Percentiles rank a stretch among this genome's conserved stretches.
Conservation (phyloP, 2,888 invertebrate genomes). For the Patella caerulea region DNA sequence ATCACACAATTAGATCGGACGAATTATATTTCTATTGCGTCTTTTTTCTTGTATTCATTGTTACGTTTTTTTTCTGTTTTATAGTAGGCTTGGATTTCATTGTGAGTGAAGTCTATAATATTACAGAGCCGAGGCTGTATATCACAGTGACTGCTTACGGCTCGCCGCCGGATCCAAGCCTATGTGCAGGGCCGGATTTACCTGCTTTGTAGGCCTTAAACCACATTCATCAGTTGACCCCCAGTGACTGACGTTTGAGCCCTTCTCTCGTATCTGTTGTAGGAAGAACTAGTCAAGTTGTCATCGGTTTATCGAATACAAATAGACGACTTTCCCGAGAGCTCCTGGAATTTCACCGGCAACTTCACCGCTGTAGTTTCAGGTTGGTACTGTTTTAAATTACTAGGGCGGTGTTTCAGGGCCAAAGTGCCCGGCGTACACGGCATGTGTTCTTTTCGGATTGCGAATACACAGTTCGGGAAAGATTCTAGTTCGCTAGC, state of each 20-base stretch:
- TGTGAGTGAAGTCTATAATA: too few species aligned
- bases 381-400: not conserved
- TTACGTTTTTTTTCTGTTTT: too few species aligned
- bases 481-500: not conserved
- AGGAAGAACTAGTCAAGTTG: not conserved
- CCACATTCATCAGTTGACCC: too few species aligned
- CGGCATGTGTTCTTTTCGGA: not conserved
- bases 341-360: not conserved
- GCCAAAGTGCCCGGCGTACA: not conserved
- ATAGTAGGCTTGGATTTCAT: too few species aligned
- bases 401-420: not conserved
- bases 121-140: too few species aligned
- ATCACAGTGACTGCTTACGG: too few species aligned
- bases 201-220: too few species aligned
- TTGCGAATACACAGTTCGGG: not conserved
- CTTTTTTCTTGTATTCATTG: too few species aligned
- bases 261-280: not conserved
- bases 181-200: not conserved
- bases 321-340: not conserved
- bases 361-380: not conserved
- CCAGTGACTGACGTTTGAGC: too few species aligned
- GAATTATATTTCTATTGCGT: too few species aligned
- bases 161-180: too few species aligned
- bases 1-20: too few species aligned
- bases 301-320: not conserved